Evolutionary conservation across 2,888 invertebrate species (phyloP).

Genomic region (Sinodicranocentrus sp.): DNA sequence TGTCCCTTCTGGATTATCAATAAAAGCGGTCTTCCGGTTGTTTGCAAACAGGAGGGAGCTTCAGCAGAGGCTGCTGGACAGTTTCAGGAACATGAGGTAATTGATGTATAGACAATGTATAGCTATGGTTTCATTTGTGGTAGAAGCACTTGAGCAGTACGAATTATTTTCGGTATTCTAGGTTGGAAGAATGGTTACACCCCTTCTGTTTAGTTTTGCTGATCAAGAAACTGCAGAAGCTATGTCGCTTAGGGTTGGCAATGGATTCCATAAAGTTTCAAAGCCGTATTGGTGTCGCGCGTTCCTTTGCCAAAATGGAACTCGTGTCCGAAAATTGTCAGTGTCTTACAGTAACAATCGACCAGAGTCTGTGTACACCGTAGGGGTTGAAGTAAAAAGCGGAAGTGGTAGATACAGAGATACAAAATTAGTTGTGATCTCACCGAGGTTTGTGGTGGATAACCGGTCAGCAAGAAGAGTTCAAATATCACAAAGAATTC

Average conservation of each 20-base stretch:
- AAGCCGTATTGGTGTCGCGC: constrained; percentile 89
- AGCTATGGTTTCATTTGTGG: neutral
- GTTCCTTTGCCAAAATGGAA: constrained; percentile 90
- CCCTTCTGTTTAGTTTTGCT: constrained; percentile 95
- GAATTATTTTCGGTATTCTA: constrained; percentile 24
- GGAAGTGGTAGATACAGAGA: constrained; percentile 93
- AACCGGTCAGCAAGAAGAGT: constrained; percentile 89
- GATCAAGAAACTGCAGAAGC: constrained; percentile 92
- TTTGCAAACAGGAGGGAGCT: constrained; percentile 94
- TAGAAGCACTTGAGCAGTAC: neutral
- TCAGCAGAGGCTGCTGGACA: constrained; percentile 88
- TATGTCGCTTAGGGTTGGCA: constrained; percentile 85
- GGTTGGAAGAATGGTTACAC: constrained; percentile 86
- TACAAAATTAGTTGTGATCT: constrained; percentile 94
- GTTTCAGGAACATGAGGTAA: constrained; percentile 96
- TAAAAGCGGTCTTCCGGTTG: constrained; percentile 95
- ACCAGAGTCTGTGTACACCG: constrained; percentile 87
- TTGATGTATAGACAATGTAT: constrained; percentile 39
- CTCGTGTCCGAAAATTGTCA: constrained; percentile 83
- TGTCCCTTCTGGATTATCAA: constrained; percentile 96
- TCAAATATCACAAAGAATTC: constrained; percentile 93
- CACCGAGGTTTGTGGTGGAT: constrained; percentile 95
- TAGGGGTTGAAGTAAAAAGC: constrained; percentile 92
- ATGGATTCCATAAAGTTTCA: constrained; percentile 81
- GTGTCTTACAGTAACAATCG: constrained; percentile 79